Evolutionary conservation across 2,888 invertebrate genomes (phyloP), one percentile per base, ranked within the genome.

Genomic region (Therioaphis trifolii): DNA sequence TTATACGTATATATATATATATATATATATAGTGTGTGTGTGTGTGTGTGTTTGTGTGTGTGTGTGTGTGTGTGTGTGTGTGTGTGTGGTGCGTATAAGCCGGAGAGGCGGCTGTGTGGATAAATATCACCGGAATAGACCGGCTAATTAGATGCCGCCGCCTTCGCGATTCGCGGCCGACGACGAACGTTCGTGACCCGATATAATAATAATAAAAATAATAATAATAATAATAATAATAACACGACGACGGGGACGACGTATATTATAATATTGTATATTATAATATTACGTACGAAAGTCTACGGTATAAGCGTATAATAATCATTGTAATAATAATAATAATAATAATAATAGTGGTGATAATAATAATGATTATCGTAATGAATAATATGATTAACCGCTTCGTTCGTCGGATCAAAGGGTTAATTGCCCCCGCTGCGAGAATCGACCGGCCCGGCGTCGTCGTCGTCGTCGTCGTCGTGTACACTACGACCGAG

Each of bases 311-410:
- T n/a, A 21, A n/a, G n/a, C 35, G 9, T n/a, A 40, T 12, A 7
- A 29, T 24, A 66, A 18, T 18, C n/a, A n/a, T n/a, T n/a, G n/a
- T n/a, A n/a, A n/a, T n/a, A n/a, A n/a, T n/a, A n/a, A n/a, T n/a
- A n/a, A n/a, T n/a, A n/a, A n/a, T n/a, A n/a, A n/a, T n/a, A 49
- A 49, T 21, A 52, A 52, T 52, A 52, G n/a, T 43, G 46, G n/a
- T 1, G 11, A 5, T 49, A n/a, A 49, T 29, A 49, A 46, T 69
- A 49, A 29, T 29, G 40, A 40, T 68, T 21, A 68, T 63, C 18
- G 29, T 69, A 74, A 74, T n/a, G n/a, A n/a, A n/a, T n/a, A n/a
- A n/a, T 35, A 52, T 52, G 52, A 74, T 74, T 74, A 74, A 74
- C 52, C n/a, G 52, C 21, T 35, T 35, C 72, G 35, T 15, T 35